Percentiles rank a stretch among this genome's conserved stretches.
Conservation (phyloP, 64 coral and sea anemone genomes). For the Montipora efflorescens region DNA sequence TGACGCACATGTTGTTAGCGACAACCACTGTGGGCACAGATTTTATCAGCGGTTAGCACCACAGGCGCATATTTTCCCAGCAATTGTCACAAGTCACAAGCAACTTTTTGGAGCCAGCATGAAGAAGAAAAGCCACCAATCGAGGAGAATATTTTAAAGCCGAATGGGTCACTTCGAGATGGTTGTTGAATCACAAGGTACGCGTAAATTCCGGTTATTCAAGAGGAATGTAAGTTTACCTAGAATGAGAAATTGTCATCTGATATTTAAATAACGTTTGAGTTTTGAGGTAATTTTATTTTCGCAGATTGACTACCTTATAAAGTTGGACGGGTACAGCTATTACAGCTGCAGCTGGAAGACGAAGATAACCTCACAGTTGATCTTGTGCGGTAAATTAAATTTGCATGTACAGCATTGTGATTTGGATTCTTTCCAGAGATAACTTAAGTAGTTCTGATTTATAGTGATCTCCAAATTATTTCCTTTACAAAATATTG, state of each 20-base stretch:
- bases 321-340: conserved; percentile 31
- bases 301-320: conserved; percentile 16
- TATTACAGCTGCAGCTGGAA: conserved; percentile 37
- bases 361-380: conserved; percentile 40
- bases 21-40: no score
- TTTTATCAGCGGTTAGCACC: no score
- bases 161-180: conserved; percentile 3
- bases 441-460: conserved; percentile 7
- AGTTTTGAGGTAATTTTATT: conserved; percentile 12
- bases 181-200: neutral
- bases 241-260: neutral
- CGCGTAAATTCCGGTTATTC: neutral
- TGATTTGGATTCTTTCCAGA: neutral
- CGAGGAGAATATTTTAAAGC: conserved; percentile 3
- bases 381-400: conserved; percentile 45
- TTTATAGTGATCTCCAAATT: neutral
- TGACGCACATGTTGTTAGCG: no score
- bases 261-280: neutral
- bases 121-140: neutral
- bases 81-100: conserved; percentile 16
- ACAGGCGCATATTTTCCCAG: neutral
- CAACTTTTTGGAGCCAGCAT: neutral
- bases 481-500: neutral
- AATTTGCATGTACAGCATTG: conserved; percentile 19
- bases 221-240: neutral